Evolutionary conservation across 2,797 vertebrate species (phyloP).

Genomic region (Enteromius treurensis): DNA sequence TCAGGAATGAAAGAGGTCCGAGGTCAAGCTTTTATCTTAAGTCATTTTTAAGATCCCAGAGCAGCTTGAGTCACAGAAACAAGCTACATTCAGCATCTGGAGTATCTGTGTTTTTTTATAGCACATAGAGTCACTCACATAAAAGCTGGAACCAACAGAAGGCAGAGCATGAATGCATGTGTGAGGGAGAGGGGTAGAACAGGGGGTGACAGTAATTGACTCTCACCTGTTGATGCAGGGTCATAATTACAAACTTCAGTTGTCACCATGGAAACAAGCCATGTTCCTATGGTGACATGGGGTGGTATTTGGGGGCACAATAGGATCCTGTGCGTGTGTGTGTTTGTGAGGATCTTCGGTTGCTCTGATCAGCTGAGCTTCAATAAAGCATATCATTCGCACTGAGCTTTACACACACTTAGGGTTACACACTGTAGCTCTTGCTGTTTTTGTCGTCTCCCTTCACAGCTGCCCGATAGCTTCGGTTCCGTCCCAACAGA

Average conservation of each 20-base stretch:
- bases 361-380: slow-evolving; percentile 32
- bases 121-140: slow-evolving; percentile 4
- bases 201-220: slow-evolving; percentile 40
- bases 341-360: slow-evolving; percentile 12
- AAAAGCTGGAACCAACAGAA: slow-evolving; percentile 22
- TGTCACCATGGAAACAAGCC: slow-evolving; percentile 54
- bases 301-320: slow-evolving; percentile 28
- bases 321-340: slow-evolving; percentile 20
- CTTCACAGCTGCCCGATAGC: background rate
- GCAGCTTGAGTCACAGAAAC: background rate
- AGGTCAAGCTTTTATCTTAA: background rate
- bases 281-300: slow-evolving; percentile 50
- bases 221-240: slow-evolving; percentile 54
- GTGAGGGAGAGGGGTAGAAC: slow-evolving; percentile 8
- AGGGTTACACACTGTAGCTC: background rate
- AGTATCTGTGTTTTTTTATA: background rate
- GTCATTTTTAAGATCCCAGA: slow-evolving; percentile 19
- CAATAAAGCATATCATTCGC: slow-evolving; percentile 13
- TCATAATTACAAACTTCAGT: slow-evolving; percentile 57
- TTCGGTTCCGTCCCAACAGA: background rate
- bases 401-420: no score
- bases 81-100: background rate
- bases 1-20: background rate
- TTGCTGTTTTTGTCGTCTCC: background rate
- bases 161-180: slow-evolving; percentile 8